Evolutionary conservation across 1,140 invertebrate genomes (phyloP), one percentile per base, ranked within the genome.

Genomic region (Panagrolaimus sp.): DNA sequence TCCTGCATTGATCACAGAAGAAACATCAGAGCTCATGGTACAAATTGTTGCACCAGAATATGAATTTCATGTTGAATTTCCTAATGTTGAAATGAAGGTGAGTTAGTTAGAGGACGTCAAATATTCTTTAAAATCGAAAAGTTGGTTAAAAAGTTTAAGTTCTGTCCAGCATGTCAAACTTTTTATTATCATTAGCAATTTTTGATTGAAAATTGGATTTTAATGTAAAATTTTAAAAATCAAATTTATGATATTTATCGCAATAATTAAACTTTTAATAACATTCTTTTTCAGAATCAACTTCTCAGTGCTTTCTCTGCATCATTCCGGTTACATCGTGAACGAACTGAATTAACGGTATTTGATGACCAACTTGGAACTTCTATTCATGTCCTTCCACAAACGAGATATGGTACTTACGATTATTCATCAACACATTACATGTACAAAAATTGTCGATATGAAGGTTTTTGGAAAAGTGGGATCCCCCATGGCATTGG

Each of bases 361-460:
- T 57, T 57, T 5, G 51, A 57, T 20, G 51, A 57, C 8, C 51
- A 57, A 57, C 11, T 25, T 13, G 51, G 51, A 57, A 38, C 31
- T 38, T 38, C 31, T 38, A 38, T 38, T 38, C 31, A 38, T 7
- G 31, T 38, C 7, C 20, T 57, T 27, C 51, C 51, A 25, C 20
- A 25, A 27, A 57, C 20, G 3, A 20, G 69, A 5, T 45, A 51
- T 16, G 69, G 68, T 13, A 43, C 8, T 5, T 73, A 66, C 14
- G 25, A 61, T 1, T 72, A 74, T 57, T 72, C 71, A 27, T 14
- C 62, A 13, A 25, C 61, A n/a, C 71, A 72, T 73, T 43, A 72
- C 3, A 16, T 31, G 5, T 72, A 65, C 63, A 62, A 44, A 13
- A 48, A 61, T 23, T 31, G 27, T 23, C 20, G 9, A 38, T 72